phyloP scores from a whole-genome alignment of 1,140 invertebrate species.

The Trachymyrmex septentrionalis region DNA sequence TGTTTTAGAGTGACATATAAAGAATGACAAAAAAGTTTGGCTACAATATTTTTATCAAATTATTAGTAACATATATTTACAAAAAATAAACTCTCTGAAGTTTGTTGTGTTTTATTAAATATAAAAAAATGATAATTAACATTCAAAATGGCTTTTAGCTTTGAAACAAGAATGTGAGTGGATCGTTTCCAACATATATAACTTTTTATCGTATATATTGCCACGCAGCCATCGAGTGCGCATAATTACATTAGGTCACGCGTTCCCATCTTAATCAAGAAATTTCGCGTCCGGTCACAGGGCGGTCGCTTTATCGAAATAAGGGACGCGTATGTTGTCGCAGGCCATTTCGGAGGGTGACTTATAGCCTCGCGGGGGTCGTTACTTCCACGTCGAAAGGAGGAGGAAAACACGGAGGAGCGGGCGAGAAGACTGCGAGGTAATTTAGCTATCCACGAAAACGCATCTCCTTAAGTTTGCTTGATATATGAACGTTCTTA shows the following conservation, averaged over 20 bases:
- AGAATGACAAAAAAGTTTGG: too few relatives aligned
- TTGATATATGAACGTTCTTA: slow-evolving; percentile 37
- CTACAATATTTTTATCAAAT: too few relatives aligned
- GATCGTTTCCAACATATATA: too few relatives aligned
- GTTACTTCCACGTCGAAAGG: slow-evolving; percentile 72
- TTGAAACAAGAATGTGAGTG: too few relatives aligned
- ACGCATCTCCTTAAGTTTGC: slow-evolving; percentile 56
- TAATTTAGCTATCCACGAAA: slow-evolving; percentile 63
- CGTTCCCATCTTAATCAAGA: slow-evolving; percentile 82
- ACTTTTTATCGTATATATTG: not conserved
- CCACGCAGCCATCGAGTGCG: slow-evolving; percentile 31
- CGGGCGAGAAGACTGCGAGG: slow-evolving; percentile 66
- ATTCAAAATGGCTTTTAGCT: too few relatives aligned
- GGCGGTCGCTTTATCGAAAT: slow-evolving; percentile 57
- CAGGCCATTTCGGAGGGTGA: slow-evolving; percentile 78
- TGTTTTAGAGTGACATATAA: not conserved
- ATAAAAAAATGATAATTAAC: too few relatives aligned
- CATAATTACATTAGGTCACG: slow-evolving; percentile 75
- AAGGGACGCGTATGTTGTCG: slow-evolving; percentile 63
- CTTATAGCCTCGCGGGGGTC: slow-evolving; percentile 77
- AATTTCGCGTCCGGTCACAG: slow-evolving; percentile 81
- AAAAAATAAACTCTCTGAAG: too few relatives aligned
- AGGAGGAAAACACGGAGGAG: slow-evolving; percentile 48
- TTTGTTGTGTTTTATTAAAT: too few relatives aligned
- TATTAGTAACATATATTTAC: too few relatives aligned